Conservation (phyloP, 2,797 vertebrate species). For the Eulemur rubriventer region DNA sequence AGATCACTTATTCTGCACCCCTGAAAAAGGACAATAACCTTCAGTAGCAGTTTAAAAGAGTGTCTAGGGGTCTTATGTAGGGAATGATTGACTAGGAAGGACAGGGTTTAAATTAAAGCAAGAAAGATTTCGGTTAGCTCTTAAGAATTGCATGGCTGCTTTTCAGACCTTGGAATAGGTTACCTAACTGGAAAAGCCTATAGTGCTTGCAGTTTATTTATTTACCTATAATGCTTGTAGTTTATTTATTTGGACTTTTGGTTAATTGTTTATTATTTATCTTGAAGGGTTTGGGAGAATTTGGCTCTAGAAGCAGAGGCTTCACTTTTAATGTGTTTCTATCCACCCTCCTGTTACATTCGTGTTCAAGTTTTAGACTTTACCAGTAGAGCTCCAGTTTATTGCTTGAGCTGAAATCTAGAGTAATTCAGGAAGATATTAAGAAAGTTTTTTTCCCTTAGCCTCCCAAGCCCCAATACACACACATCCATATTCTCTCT, state of each 20-base stretch:
- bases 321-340: background rate
- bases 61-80: background rate
- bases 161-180: background rate
- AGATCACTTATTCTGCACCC: background rate
- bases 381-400: background rate
- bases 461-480: background rate
- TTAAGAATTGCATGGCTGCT: background rate
- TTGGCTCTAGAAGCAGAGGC: background rate
- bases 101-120: conserved; percentile 1
- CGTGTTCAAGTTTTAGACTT: background rate
- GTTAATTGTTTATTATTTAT: background rate
- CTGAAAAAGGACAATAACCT: background rate
- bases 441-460: background rate
- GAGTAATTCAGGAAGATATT: background rate
- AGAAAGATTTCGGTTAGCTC: background rate
- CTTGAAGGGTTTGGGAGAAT: conserved; percentile 12
- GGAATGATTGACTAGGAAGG: background rate
- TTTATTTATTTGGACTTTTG: conserved; percentile 4
- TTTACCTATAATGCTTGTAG: background rate
- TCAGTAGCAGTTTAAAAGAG: background rate
- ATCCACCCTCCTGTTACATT: background rate
- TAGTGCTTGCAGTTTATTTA: background rate
- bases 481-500: background rate
- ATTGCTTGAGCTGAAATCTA: background rate
- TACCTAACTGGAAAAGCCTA: background rate